Evolutionary conservation across 2,797 vertebrate genomes (phyloP).

Genomic region (Jordanella pulchra): DNA sequence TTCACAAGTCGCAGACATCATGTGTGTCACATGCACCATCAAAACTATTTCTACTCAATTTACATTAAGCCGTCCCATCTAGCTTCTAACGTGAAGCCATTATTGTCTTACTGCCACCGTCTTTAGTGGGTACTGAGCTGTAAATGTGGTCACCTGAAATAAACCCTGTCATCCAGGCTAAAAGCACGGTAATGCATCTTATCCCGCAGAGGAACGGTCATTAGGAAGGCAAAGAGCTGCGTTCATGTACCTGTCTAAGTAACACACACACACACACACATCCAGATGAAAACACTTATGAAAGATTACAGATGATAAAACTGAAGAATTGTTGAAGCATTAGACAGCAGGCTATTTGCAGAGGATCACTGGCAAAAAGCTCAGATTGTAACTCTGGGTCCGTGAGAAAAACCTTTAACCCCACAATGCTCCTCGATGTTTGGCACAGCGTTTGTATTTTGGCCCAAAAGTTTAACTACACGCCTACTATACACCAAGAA

Average conservation of each 20-base stretch:
- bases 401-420: too few relatives aligned
- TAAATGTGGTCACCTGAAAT: slow-evolving; percentile 58
- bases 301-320: slow-evolving; percentile 12
- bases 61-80: slow-evolving; percentile 50
- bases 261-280: slow-evolving; percentile 1
- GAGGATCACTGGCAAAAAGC: too few relatives aligned
- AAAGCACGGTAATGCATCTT: slow-evolving; percentile 57
- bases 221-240: slow-evolving; percentile 28
- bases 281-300: background rate
- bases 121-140: slow-evolving; percentile 44
- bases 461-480: too few relatives aligned
- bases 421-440: too few relatives aligned
- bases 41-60: slow-evolving; percentile 37
- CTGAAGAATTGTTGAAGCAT: too few relatives aligned
- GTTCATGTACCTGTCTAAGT: slow-evolving; percentile 10
- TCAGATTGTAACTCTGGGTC: too few relatives aligned
- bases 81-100: slow-evolving; percentile 48
- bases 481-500: too few relatives aligned
- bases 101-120: slow-evolving; percentile 26
- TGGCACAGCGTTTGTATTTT: too few relatives aligned
- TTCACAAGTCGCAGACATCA: slow-evolving; percentile 41
- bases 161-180: slow-evolving; percentile 42
- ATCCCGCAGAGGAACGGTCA: slow-evolving; percentile 51
- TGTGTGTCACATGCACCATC: background rate
- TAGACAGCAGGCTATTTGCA: too few relatives aligned